Evolutionary conservation across 2,888 invertebrate genomes (phyloP), one percentile per base, ranked within the genome.

Genomic region (Netelia inedita): DNA sequence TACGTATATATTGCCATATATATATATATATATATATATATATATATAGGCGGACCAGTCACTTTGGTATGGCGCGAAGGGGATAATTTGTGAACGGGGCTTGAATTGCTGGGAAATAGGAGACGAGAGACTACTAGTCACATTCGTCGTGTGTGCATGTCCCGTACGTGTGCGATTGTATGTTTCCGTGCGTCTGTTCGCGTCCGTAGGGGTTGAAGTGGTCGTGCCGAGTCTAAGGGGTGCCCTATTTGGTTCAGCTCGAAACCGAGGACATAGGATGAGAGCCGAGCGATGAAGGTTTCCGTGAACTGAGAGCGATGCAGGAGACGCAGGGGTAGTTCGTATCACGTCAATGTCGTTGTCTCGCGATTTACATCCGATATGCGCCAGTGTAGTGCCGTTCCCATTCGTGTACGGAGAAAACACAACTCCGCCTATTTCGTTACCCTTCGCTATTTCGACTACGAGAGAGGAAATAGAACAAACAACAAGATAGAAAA

Each of bases 361-460:
- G 88, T 76, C 82, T 72, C 53, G 73, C 88, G 87, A 90, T 91
- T 91, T 89, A 85, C 90, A 89, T 88, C 82, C 85, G 85, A 90
- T 89, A 88, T 87, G 83, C 86, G 85, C 85, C 73, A 80, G 88
- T 89, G 86, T 87, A 87, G 55, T 43, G 55, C 16, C 57, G 66
- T 73, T 74, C 43, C 35, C 75, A 79, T 83, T 71, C 81, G 84
- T 84, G 61, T 79, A 82, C 78, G 66, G 23, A 75, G 41, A 71
- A 59, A 61, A 78, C 84, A 11, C 68, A 46, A 14, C 41, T 63
- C 28, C 2, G 9, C 59, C 63, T 63, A 65, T 72, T 43, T 63
- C 35, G 46, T 19, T 61, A 50, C 72, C 61, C 19, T 21, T 59
- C 19, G 41, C 28, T 19, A 23, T 65, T 59, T 55, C n/a, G 11